Evolutionary conservation across 2,797 vertebrate genomes (phyloP), one percentile per base, ranked within the genome.

Genomic region (Acanthiza pusilla): DNA sequence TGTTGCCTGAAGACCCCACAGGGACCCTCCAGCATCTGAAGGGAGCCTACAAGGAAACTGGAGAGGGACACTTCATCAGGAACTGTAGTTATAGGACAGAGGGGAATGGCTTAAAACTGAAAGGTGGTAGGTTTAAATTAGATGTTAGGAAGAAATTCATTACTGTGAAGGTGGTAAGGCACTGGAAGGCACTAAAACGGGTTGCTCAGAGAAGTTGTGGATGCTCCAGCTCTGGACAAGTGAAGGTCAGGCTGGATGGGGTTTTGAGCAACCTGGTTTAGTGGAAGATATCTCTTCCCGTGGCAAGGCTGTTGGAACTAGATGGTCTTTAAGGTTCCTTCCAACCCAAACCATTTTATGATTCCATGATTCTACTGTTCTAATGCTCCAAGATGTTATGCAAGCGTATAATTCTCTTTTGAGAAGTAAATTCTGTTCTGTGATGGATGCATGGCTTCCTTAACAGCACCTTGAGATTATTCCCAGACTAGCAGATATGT

Each of bases 51-150:
- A 34, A 19, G 25, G 38, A 83, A 34, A 18, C 1, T 65, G n/a
- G 16, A 58, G 21, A 30, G 23, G 18, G 10, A 32, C 21, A 10
- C 7, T 47, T 40, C n/a, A 23, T 47, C 45, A 58, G 34, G 4
- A 89, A 12, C 26, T 40, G 5, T 40, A 40, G 38, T 7, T 3
- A 34, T 5, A 58, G 25, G 15, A 47, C n/a, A 34, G 27, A 16
- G 29, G 8, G 1, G 6, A 58, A 58, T 32, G 26, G 30, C 21
- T 84, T 58, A 13, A 40, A 58, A 34, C 12, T 34, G 38, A 40
- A 72, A 65, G 17, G 11, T 0, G 0, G 3, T 18, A 32, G 22
- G 34, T 51, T 71, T 58, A 47, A 27, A 36, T 38, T 55, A 70
- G 42, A 45, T 89, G 7, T 57, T 38, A 17, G 4, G 29, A 45